A percentile compares a stretch with the other conserved stretches of the same genome.
These are phyloP conservation scores for Euplexia lucipara DNA, from an alignment of 2,888 invertebrate genomes.

Conservation along the genomic window DNA sequence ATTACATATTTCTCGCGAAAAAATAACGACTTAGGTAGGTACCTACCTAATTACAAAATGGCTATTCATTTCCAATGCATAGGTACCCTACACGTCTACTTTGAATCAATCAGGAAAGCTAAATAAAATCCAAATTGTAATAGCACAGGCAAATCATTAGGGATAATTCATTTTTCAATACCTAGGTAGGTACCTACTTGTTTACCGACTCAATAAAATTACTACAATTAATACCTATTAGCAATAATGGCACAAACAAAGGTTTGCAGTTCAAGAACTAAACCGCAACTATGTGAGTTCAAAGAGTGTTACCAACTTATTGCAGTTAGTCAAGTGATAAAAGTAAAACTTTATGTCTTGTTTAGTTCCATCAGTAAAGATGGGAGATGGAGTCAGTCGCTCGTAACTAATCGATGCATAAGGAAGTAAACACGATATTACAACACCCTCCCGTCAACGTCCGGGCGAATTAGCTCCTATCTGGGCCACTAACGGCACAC, in stretches of 20 bases:
- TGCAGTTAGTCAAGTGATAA: conserved; percentile 22
- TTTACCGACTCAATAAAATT: conserved; percentile 18
- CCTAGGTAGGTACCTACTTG: too few species aligned
- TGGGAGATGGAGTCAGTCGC: conserved; percentile 43
- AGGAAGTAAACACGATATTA: conserved; percentile 71
- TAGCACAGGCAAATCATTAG: conserved; percentile 8
- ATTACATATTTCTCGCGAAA: conserved; percentile 6
- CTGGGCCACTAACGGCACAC: conserved; percentile 86
- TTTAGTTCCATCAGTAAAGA: conserved; percentile 27
- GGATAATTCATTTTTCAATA: conserved; percentile 28
- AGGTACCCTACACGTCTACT: conserved; percentile 5
- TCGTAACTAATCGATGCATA: conserved; percentile 59
- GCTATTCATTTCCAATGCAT: conserved; percentile 14
- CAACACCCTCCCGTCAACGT: conserved; percentile 74
- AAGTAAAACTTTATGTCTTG: conserved; percentile 26
- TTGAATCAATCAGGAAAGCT: conserved; percentile 26
- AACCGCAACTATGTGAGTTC: background rate
- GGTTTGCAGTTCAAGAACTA: conserved; percentile 1
- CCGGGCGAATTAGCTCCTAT: conserved; percentile 80
- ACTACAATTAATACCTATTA: conserved; percentile 16
- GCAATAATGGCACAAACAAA: conserved; percentile 3
- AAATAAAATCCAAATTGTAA: conserved; percentile 10
- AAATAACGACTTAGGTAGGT: too few species aligned
- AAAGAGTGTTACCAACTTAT: conserved; percentile 3
- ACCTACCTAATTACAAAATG: conserved; percentile 1